Percentiles rank a stretch among this genome's conserved stretches.
These are phyloP conservation scores for Hucho hucho DNA, from an alignment of 2,113 vertebrate species.

Conservation along the genomic window DNA sequence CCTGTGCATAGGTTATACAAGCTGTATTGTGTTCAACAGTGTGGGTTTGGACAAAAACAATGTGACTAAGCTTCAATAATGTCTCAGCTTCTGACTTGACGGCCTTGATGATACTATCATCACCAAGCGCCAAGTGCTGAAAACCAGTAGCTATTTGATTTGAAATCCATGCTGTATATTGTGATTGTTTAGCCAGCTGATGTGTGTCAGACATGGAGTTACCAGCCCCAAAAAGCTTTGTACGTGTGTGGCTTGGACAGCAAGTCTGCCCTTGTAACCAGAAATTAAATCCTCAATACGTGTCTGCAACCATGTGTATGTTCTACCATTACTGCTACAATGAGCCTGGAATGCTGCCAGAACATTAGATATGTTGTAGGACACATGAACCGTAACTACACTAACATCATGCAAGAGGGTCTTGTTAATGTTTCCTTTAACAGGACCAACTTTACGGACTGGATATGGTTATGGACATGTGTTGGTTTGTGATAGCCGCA, in stretches of 20 bases:
- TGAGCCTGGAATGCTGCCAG: slow-evolving; percentile 5
- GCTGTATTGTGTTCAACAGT: neutral
- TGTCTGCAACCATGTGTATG: slow-evolving; percentile 13
- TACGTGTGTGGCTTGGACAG: neutral
- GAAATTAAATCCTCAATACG: slow-evolving; percentile 12
- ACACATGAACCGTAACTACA: slow-evolving; percentile 1
- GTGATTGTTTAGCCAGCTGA: neutral
- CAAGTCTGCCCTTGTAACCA: slow-evolving; percentile 17
- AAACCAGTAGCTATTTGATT: neutral
- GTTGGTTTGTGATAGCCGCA: slow-evolving; percentile 10
- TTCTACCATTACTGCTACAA: neutral
- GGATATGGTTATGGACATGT: slow-evolving; percentile 18
- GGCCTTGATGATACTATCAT: neutral
- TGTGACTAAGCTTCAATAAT: neutral
- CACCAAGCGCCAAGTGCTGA: neutral
- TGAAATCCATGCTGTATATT: neutral
- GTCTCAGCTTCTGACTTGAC: neutral
- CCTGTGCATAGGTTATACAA: slow-evolving; percentile 5
- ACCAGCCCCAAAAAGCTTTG: neutral
- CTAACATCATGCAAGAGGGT: slow-evolving; percentile 14
- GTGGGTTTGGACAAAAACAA: neutral
- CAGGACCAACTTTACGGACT: neutral
- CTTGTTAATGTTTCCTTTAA: slow-evolving; percentile 8
- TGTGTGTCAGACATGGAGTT: neutral
- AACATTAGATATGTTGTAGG: slow-evolving; percentile 16